A percentile compares a stretch with the other conserved stretches of the same genome.
Evolutionary conservation across 1,140 invertebrate species (phyloP).

Genomic region (Zaprionus camerounensis): DNA sequence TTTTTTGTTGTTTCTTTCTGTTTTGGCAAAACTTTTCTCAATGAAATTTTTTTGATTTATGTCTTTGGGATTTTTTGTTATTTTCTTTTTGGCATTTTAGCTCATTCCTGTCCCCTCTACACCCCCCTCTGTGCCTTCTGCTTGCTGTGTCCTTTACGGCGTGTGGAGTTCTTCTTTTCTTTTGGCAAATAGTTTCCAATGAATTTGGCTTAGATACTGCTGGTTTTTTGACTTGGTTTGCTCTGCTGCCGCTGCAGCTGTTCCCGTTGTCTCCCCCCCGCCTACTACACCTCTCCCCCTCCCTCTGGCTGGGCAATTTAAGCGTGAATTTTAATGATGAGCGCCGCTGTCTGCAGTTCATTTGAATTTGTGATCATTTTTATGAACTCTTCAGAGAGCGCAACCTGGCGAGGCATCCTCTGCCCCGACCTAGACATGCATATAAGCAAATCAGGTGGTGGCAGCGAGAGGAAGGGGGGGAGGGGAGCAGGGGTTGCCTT

Average conservation of each 20-base stretch:
- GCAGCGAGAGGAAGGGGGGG: too few species aligned
- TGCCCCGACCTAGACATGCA: constrained; percentile 56
- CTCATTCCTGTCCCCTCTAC: background rate
- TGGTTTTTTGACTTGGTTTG: background rate
- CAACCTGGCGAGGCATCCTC: background rate
- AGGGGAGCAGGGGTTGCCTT: background rate
- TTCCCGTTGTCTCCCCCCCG: constrained; percentile 5
- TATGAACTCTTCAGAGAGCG: constrained; percentile 45
- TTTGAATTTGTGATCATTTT: constrained; percentile 68
- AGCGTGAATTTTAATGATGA: constrained; percentile 81
- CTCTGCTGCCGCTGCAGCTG: constrained; percentile 20
- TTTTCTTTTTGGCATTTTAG: constrained; percentile 16
- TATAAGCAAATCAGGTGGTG: constrained; percentile 15
- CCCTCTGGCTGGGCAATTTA: constrained; percentile 61
- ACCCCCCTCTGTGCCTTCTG: constrained; percentile 1
- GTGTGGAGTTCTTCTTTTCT: constrained; percentile 9
- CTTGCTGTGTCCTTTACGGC: constrained; percentile 27
- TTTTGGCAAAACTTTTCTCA: constrained; percentile 76
- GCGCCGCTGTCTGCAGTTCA: constrained; percentile 74
- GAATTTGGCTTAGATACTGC: constrained; percentile 75
- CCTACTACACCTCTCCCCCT: background rate
- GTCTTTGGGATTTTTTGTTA: constrained; percentile 56
- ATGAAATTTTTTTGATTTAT: constrained; percentile 82
- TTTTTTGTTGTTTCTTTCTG: constrained; percentile 17
- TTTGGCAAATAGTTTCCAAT: constrained; percentile 83